Base-by-base conservation (phyloP, 2,888 invertebrate genomes). In the Caenorhabditis imperialis region DNA sequence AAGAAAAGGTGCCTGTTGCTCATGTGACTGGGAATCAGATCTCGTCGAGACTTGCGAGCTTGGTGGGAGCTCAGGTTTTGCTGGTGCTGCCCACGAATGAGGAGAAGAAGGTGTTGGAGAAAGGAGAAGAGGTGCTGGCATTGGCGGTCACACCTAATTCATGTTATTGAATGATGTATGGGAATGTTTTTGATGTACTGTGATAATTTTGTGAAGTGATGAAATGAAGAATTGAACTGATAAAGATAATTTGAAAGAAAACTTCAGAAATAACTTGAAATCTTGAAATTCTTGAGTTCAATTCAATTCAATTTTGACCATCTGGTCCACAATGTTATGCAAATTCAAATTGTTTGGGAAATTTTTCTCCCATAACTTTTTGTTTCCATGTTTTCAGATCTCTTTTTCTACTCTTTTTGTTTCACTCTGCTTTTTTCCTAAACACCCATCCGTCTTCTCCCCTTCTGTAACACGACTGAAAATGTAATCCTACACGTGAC, bases 21-120 rank as follows among this genome's bases (percentile, higher is more conserved):
- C 71, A 75, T 47, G 58, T 90, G 23, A 90, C 93, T 47, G 95
- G 94, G 25, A 92, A 92, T 89, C 97, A 97, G 91, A 93, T 93
- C 6, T 69, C 69, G 2, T 69, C 60, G 14, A 51, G 60, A 35
- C 45, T 69, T 16, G 44, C 37, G 0, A 69, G 60, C 25, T 60
- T 69, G 48, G 69, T 69, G 4, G 69, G 69, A 33, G 69, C 69
- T 10, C 35, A 58, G 10, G 69, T 58, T 16, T 37, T 69, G 14
- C 42, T 69, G 23, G 33, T 51, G 3, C 23, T 69, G 25, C 65
- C 65, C 14, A 27, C 47, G 18, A 63, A 63, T 16, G 22, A 48
- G 33, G 23, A 54, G n/a, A 45, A 45, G n/a, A 47, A 47, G 30
- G 22, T 20, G 8, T 7, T 67, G 12, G n/a, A 22, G 3, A 50